Percentiles rank a stretch among this genome's conserved stretches.
These are phyloP conservation scores for Latheticus oryzae DNA, from an alignment of 2,888 invertebrate genomes.

Conservation along the genomic window DNA sequence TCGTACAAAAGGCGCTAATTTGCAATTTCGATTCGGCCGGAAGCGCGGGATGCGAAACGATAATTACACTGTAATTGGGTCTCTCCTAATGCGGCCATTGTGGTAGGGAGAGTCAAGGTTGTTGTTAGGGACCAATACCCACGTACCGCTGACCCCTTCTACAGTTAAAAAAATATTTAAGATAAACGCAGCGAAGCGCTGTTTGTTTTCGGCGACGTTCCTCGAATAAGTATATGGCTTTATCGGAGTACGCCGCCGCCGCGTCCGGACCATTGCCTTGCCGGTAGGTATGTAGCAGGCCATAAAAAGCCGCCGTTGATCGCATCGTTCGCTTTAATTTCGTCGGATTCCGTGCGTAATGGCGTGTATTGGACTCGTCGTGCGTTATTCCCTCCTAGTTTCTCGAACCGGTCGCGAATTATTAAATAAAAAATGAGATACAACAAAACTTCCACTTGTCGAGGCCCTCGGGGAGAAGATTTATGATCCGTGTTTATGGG, in stretches of 20 bases:
- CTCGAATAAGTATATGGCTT: conserved; percentile 2
- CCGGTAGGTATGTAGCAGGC: conserved; percentile 8
- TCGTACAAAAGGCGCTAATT: conserved; percentile 37
- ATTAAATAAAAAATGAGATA: conserved; percentile 37
- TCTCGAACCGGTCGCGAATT: conserved; percentile 30
- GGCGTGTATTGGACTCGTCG: conserved; percentile 15
- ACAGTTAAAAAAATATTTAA: too few species aligned
- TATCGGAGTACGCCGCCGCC: conserved; percentile 2
- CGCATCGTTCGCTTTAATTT: conserved; percentile 19
- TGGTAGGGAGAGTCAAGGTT: too few species aligned
- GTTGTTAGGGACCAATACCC: too few species aligned
- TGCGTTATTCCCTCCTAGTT: conserved; percentile 2
- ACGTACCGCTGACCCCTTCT: too few species aligned
- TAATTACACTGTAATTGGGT: too few species aligned
- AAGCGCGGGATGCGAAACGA: too few species aligned
- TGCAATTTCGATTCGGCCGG: conserved; percentile 34
- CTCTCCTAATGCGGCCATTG: too few species aligned
- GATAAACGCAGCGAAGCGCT: too few species aligned
- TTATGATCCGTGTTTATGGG: conserved; percentile 38
- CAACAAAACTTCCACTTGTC: conserved; percentile 37
- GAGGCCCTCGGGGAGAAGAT: conserved; percentile 33
- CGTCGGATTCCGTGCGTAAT: conserved; percentile 22
- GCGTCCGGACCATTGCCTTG: conserved; percentile 14
- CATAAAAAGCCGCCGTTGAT: conserved; percentile 24
- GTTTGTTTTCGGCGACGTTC: conserved; percentile 5